phyloP scores from a whole-genome alignment of 2,113 vertebrate genomes.

The Sapajus apella region DNA sequence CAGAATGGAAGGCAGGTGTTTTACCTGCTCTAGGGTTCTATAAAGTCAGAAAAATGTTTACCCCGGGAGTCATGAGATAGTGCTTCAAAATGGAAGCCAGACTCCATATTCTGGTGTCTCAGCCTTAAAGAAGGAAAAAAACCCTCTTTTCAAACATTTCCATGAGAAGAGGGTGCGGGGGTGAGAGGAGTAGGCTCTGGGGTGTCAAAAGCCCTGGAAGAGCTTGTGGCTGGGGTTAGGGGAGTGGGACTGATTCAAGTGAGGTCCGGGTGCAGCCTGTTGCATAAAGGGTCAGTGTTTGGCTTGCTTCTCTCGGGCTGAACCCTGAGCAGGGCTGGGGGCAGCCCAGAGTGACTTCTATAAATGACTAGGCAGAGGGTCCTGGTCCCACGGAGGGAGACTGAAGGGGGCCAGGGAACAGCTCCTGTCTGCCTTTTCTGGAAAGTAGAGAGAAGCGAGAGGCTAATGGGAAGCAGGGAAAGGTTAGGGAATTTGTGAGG shows the following conservation, averaged over 20 bases:
- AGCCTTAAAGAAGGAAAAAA: background rate
- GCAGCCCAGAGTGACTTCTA: background rate
- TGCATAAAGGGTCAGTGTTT: background rate
- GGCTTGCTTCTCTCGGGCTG: background rate
- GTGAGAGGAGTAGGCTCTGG: background rate
- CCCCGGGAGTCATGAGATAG: accelerated
- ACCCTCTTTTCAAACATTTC: background rate
- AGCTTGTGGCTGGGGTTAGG: background rate
- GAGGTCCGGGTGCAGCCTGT: too few species aligned
- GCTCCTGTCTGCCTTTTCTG: background rate
- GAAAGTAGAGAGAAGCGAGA: accelerated
- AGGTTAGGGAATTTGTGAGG: background rate
- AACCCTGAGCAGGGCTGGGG: background rate
- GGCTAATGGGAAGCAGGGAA: background rate
- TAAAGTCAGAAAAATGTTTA: background rate
- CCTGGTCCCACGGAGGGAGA: background rate
- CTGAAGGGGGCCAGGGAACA: accelerated
- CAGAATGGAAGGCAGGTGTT: background rate
- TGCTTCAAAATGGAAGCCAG: background rate
- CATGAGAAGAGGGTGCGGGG: accelerated
- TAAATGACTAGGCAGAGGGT: background rate
- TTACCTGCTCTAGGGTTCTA: background rate
- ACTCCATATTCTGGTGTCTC: background rate
- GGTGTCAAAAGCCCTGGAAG: background rate
- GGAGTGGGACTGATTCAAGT: background rate